Conservation (phyloP, 2,113 vertebrate genomes). For the Chaenogobius annularis region DNA sequence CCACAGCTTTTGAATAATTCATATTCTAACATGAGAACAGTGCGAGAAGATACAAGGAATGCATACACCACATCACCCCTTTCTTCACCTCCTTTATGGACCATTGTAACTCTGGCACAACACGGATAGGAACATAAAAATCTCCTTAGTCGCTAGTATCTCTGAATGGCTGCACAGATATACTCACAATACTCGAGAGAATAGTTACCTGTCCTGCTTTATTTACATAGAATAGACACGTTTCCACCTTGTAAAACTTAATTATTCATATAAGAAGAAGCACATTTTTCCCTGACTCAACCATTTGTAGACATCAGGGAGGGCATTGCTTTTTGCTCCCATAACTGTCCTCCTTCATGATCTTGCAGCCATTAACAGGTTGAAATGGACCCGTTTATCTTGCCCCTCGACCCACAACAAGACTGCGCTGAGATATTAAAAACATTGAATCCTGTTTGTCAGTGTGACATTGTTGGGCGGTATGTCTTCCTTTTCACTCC, state of each 20-base stretch:
- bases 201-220: not conserved
- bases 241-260: not conserved
- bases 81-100: slow-evolving; percentile 6
- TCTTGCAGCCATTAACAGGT: too few relatives aligned
- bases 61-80: slow-evolving; percentile 28
- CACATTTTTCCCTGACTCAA: not conserved
- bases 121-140: not conserved
- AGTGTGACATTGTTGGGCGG: not conserved
- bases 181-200: not conserved
- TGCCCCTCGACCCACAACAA: not conserved
- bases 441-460: not conserved
- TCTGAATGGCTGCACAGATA: not conserved
- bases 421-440: not conserved
- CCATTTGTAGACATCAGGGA: not conserved
- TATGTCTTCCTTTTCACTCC: slow-evolving; percentile 22
- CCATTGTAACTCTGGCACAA: slow-evolving; percentile 8
- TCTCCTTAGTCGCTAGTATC: not conserved
- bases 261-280: not conserved
- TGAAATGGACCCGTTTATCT: too few relatives aligned
- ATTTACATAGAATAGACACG: not conserved
- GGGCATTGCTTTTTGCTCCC: not conserved
- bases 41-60: slow-evolving; percentile 46
- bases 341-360: not conserved
- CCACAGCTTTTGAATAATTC: slow-evolving; percentile 71
- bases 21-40: slow-evolving; percentile 54